Evolutionary conservation across 1,140 invertebrate genomes (phyloP).

Genomic region (Chelonus insularis): DNA sequence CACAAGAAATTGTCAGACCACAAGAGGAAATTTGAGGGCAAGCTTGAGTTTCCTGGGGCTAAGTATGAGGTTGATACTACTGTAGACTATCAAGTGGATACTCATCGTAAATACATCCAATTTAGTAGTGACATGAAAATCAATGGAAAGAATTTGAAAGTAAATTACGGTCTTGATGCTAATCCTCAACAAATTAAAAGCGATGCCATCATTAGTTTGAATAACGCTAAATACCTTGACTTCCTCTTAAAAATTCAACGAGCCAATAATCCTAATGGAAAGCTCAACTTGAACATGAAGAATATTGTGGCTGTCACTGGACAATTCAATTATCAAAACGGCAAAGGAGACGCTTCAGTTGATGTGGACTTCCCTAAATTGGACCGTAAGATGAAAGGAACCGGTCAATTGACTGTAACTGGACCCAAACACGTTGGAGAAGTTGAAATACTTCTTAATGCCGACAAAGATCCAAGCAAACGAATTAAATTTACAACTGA

Average conservation of each 20-base stretch:
- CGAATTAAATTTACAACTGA: constrained; percentile 67
- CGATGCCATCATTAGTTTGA: constrained; percentile 57
- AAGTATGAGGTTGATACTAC: constrained; percentile 67
- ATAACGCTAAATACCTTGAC: constrained; percentile 62
- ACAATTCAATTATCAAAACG: constrained; percentile 46
- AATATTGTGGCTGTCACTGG: constrained; percentile 50
- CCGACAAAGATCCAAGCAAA: constrained; percentile 69
- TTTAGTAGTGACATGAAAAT: constrained; percentile 57
- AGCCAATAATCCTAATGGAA: constrained; percentile 45
- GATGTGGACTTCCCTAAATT: constrained; percentile 56
- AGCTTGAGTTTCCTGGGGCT: constrained; percentile 64
- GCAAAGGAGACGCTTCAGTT: constrained; percentile 54
- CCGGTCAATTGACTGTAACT: constrained; percentile 62
- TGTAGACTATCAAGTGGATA: constrained; percentile 59
- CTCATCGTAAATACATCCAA: constrained; percentile 62
- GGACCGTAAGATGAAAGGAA: constrained; percentile 65
- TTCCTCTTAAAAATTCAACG: constrained; percentile 56
- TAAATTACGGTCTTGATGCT: constrained; percentile 60
- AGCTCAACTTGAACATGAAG: constrained; percentile 47
- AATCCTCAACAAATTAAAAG: constrained; percentile 61
- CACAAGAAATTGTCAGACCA: constrained; percentile 60
- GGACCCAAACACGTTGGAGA: constrained; percentile 63
- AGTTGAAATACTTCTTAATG: constrained; percentile 67
- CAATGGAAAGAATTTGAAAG: constrained; percentile 62
- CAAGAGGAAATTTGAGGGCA: constrained; percentile 67